Base-by-base conservation (phyloP, 2,797 vertebrate species). In the Calcarius lapponicus region DNA sequence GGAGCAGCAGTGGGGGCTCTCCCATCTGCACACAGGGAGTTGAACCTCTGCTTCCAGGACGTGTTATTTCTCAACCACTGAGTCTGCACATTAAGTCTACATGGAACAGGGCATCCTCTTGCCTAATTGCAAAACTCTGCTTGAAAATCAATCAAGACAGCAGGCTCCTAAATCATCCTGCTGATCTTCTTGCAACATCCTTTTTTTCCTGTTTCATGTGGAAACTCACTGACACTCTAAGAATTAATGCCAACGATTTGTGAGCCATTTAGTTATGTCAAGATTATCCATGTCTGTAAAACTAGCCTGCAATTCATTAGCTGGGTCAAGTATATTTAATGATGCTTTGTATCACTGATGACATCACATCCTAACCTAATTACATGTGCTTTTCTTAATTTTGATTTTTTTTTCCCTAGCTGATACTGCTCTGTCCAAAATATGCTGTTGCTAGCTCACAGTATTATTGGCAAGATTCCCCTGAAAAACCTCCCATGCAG, bases 41-140 rank as follows among this genome's bases (percentile, higher is more conserved):
- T 45, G 67, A 89, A 66, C 36, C 48, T 94, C 38, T 76, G 24
- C 60, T 85, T 87, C 75, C 48, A 47, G 43, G 64, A 48, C 0
- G 0, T 79, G 19, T 14, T 85, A 53, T 86, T 96, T 91, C 85
- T 79, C 90, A 92, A 56, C 19, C 34, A 8, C 40, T 5, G 57
- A 67, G 48, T 54, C 88, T 86, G 85, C 82, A 47, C 22, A 14
- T 36, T 17, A 24, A 54, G 80, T 61, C 38, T 65, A 6, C 57
- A 7, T 62, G 25, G 66, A 84, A 43, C 25, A 58, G 69, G 58
- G 80, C 73, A 95, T 92, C 90, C 73, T 94, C 76, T 95, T 1
- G 8, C 85, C 94, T 92, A 90, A 79, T 94, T 95, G 92, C 94
- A 95, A 91, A 93, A 92, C 50, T 57, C 66, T 64, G 50, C 90